Base-by-base conservation (phyloP, 2,113 vertebrate species). In the Syngnathus scovelli region DNA sequence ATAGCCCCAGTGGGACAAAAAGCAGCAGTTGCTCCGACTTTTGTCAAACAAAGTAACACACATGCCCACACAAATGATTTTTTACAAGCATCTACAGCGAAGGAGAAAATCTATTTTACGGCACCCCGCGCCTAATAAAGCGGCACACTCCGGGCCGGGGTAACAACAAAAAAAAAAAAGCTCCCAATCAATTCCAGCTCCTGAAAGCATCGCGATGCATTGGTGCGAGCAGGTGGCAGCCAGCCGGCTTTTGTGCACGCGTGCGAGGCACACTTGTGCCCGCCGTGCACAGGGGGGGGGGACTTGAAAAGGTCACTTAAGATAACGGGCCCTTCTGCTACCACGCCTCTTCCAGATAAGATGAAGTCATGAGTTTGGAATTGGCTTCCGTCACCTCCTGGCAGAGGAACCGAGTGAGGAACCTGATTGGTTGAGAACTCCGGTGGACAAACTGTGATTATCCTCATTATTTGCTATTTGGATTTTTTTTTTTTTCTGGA, bases 41-140 rank as follows among this genome's bases (percentile, higher is more conserved):
- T 81, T 83, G 80, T 87, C 46, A 21, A 52, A 12, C 49, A 37
- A 64, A 49, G 63, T 46, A n/a, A 12, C 80, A 68, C 78, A 76
- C 73, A 68, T 60, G 13, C 4, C 67, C 65, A 58, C 64, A 60
- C 63, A 74, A 82, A 79, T 80, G 67, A 51, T 46, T 46, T 44
- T 41, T 41, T 41, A 8, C 27, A 27, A 27, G 27, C 80, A 85
- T 89, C 89, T 83, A 90, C 76, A 64, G 76, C 66, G 78, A 77
- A 66, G 81, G 66, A 82, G 78, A 88, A 90, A 87, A 91, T 90
- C 84, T 51, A 89, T 91, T 90, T 89, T 78, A 88, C 86, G 78
- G 78, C 83, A 60, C 68, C 66, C 54, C 77, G 68, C 71, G 39
- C 49, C 48, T 71, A 69, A 65, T 78, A 85, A 86, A 88, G 78